Evolutionary conservation across 1,140 invertebrate genomes (phyloP), one percentile per base, ranked within the genome.

Genomic region (Trichomalopsis sarcophagae): DNA sequence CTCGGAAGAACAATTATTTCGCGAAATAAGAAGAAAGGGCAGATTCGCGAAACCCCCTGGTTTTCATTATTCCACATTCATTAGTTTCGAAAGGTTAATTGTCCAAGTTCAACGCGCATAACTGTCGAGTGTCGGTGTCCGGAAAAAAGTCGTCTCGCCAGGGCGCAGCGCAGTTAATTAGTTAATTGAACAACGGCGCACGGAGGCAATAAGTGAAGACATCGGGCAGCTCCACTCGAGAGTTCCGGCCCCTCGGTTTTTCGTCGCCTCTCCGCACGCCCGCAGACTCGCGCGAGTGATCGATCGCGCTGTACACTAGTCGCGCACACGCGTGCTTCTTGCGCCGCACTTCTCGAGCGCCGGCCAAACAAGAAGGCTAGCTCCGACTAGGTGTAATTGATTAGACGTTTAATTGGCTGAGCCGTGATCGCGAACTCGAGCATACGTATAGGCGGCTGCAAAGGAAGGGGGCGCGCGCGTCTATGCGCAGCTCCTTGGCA

Each of bases 391-490:
- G 0, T 44, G 86, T 90, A 91, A 91, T 91, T 91, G 89, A 90
- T 91, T 89, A 88, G 88, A 87, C 86, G 86, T 90, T 90, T 90
- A 91, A 91, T 91, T 91, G 89, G 44, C 11, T 47, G 44, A 47
- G 10, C 82, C 36, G 66, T 71, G 84, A 78, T 87, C 83, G 87
- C 86, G 84, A 86, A 77, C 77, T 84, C 36, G 6, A 44, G n/a
- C 40, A 44, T 75, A 75, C 36, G 33, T 73, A 73, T 30, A 33
- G 6, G 6, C 7, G 50, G 11, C 11, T 17, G 50, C 13, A 55
- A 5, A 17, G 17, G 50, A 17, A 21, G 1, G 17, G 36, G 13
- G 27, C 27, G 33, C 55, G 33, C 55, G 17, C 27, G 27, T 33
- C 30, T 71, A 33, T 71, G 3, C n/a, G 3, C n/a, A n/a, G 68